These are phyloP conservation scores for Pangasianodon gigas DNA, from an alignment of 2,113 vertebrate genomes.

Conservation along the genomic window DNA sequence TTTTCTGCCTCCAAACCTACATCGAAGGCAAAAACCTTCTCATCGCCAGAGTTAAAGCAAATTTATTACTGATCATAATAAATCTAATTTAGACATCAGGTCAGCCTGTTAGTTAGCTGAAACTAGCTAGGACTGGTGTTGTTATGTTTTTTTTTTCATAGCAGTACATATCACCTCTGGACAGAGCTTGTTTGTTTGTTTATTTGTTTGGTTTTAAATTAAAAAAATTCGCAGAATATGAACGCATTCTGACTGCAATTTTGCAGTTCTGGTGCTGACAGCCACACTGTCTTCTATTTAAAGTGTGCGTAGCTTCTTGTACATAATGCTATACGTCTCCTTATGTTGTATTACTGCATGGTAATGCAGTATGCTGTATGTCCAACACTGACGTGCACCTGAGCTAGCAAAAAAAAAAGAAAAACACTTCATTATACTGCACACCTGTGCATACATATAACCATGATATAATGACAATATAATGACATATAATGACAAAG, in stretches of 20 bases:
- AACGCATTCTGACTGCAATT: background rate
- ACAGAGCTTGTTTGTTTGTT: background rate
- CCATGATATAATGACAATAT: background rate
- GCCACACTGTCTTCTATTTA: background rate
- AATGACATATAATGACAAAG: conserved; percentile 3
- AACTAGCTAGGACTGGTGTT: background rate
- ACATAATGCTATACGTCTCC: background rate
- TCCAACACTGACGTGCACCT: background rate
- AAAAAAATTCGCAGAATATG: background rate
- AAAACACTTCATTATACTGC: background rate
- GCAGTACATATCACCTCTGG: no score
- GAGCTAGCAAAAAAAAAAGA: conserved; percentile 6
- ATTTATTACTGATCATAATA: background rate
- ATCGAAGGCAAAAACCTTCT: background rate
- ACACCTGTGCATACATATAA: conserved; percentile 19
- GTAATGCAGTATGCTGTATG: background rate
- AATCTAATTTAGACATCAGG: background rate
- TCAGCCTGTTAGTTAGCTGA: background rate
- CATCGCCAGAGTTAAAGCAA: background rate
- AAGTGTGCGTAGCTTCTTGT: background rate
- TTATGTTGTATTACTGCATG: background rate
- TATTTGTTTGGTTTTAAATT: background rate
- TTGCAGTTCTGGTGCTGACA: background rate
- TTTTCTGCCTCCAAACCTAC: background rate
- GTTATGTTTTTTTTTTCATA: background rate